A percentile compares a stretch with the other conserved stretches of the same genome.
Evolutionary conservation across 2,113 vertebrate genomes (phyloP).

Genomic region (Odontophorus gujanensis): DNA sequence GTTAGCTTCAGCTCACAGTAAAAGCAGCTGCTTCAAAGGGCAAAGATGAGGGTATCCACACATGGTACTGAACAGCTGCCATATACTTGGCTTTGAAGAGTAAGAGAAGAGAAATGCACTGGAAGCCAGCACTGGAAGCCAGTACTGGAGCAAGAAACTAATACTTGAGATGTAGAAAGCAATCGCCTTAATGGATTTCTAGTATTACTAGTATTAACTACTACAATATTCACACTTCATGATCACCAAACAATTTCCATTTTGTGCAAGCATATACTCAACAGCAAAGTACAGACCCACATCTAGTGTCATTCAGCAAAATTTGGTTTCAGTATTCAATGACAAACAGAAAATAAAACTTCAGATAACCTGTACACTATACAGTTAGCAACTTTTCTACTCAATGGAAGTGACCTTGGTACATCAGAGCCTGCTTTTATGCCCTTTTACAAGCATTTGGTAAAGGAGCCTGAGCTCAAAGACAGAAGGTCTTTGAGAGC

Average conservation of each 20-base stretch:
- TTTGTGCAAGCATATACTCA: not conserved
- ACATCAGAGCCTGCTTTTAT: not conserved
- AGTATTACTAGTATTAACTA: not conserved
- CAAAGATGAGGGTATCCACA: not conserved
- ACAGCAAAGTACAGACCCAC: not conserved
- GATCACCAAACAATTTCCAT: not conserved
- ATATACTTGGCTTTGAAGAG: not conserved
- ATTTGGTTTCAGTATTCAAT: not conserved
- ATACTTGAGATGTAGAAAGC: not conserved
- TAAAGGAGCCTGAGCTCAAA: not conserved
- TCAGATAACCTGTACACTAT: accelerated
- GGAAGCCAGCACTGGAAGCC: not conserved
- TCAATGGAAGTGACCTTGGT: not conserved
- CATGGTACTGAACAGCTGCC: not conserved
- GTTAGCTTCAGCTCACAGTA: not conserved
- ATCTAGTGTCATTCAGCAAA: not conserved
- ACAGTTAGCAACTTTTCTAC: not conserved
- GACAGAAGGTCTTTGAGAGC: not conserved
- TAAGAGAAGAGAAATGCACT: not conserved
- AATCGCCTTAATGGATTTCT: not conserved
- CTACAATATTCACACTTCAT: not conserved
- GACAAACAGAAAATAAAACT: not conserved
- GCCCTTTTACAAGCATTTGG: not conserved
- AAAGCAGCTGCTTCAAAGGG: not conserved
- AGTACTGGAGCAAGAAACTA: not conserved